Evolutionary conservation across 2,113 vertebrate species (phyloP).

Genomic region (Sphaerodactylus townsendi): DNA sequence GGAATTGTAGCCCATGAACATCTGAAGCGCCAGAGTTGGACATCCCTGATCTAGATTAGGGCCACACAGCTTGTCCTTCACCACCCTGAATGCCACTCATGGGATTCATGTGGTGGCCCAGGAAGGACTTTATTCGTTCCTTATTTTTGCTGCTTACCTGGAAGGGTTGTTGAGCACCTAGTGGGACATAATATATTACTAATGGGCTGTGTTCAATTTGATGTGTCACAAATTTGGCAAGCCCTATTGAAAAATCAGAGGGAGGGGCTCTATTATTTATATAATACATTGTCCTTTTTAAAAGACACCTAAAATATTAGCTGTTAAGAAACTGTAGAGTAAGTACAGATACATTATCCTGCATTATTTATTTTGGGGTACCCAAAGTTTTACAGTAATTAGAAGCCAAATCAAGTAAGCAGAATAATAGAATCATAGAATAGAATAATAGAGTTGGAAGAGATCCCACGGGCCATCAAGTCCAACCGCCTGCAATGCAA

Average conservation of each 20-base stretch:
- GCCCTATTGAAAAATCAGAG: background rate
- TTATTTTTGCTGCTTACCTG: too few species aligned
- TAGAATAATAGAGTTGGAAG: too few species aligned
- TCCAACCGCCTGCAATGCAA: too few species aligned
- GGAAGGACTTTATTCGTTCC: too few species aligned
- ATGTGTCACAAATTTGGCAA: background rate
- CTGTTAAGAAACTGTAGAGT: background rate
- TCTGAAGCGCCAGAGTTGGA: too few species aligned
- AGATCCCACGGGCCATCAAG: too few species aligned
- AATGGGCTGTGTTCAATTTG: background rate
- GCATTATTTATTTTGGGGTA: background rate
- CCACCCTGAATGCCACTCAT: background rate
- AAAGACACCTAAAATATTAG: background rate
- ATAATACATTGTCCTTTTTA: background rate
- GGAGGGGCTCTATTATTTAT: background rate
- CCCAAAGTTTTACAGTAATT: conserved; percentile 17
- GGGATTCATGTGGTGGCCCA: background rate
- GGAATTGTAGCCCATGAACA: too few species aligned
- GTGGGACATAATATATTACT: background rate
- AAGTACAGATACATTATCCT: background rate
- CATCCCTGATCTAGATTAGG: background rate
- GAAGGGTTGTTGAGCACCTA: too few species aligned
- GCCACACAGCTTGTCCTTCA: background rate
- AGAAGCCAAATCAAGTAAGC: background rate
- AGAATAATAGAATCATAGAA: too few species aligned